A percentile compares a stretch with the other conserved stretches of the same genome.
phyloP scores from a whole-genome alignment of 2,113 vertebrate genomes.

The Nettapus auritus region DNA sequence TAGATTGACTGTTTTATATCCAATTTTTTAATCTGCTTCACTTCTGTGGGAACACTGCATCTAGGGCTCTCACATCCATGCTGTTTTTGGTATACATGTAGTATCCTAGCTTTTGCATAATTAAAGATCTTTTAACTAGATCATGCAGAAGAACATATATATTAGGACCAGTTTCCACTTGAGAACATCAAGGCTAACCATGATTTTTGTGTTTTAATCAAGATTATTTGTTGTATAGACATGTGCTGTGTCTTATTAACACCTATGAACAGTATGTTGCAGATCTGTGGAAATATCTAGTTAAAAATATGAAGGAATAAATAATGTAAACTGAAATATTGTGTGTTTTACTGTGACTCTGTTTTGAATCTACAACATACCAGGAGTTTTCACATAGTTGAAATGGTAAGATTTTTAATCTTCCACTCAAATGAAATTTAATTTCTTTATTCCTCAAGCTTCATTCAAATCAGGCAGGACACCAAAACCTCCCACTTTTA shows the following conservation, averaged over 20 bases:
- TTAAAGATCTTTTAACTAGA: neutral
- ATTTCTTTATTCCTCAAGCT: neutral
- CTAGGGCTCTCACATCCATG: neutral
- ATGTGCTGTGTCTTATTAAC: neutral
- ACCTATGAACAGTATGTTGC: too few relatives aligned
- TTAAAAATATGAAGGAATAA: neutral
- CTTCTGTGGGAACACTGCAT: neutral
- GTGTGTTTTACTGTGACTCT: neutral
- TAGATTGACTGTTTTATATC: neutral
- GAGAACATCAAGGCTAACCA: neutral
- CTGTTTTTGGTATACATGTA: accelerated
- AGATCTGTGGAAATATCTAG: neutral
- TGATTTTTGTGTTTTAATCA: neutral
- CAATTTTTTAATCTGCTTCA: neutral
- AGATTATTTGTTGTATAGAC: neutral
- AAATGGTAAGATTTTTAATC: neutral
- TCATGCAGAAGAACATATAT: neutral
- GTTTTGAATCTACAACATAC: neutral
- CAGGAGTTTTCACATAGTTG: neutral
- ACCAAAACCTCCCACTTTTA: neutral
- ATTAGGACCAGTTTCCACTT: neutral
- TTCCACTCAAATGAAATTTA: neutral
- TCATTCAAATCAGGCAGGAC: neutral
- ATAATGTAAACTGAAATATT: neutral
- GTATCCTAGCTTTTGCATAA: neutral